A percentile compares a stretch with the other conserved stretches of the same genome.
Conservation (phyloP, 2,888 invertebrate species). For the Mythimna vitellina region DNA sequence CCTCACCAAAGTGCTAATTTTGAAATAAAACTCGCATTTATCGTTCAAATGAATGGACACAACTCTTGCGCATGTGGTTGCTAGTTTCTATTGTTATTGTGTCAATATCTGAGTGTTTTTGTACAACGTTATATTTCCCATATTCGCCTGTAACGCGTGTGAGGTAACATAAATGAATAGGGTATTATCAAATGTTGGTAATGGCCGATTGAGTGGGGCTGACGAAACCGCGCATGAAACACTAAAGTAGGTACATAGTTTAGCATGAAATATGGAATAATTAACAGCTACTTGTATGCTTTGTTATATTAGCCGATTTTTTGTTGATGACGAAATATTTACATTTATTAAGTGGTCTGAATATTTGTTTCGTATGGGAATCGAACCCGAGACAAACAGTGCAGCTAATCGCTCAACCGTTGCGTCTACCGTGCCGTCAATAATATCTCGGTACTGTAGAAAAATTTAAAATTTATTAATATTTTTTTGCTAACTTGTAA, state of each 20-base stretch:
- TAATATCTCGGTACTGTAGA: no score
- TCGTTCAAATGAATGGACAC: slow-evolving; percentile 55
- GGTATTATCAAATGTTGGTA: slow-evolving; percentile 83
- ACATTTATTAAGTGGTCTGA: slow-evolving; percentile 16
- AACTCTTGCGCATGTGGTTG: slow-evolving; percentile 46
- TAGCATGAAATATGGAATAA: slow-evolving; percentile 63
- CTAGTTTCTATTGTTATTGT: slow-evolving; percentile 76
- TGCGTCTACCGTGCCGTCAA: no score
- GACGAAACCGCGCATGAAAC: slow-evolving; percentile 59
- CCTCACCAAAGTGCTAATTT: not conserved
- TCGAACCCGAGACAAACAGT: no score
- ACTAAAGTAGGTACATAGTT: slow-evolving; percentile 41
- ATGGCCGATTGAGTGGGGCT: slow-evolving; percentile 68
- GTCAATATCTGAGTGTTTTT: slow-evolving; percentile 77
- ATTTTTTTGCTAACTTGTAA: no score
- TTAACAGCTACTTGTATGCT: slow-evolving; percentile 57
- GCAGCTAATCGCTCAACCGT: no score
- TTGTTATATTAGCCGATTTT: slow-evolving; percentile 53
- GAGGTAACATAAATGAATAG: slow-evolving; percentile 81
- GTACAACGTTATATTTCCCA: slow-evolving; percentile 78
- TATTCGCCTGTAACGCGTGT: slow-evolving; percentile 73
- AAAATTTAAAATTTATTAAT: no score
- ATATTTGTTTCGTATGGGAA: no score
- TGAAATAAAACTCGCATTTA: slow-evolving; percentile 11
- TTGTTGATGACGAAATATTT: slow-evolving; percentile 53